Base-by-base conservation (phyloP, 2,113 vertebrate genomes). In the Callipepla californica region DNA sequence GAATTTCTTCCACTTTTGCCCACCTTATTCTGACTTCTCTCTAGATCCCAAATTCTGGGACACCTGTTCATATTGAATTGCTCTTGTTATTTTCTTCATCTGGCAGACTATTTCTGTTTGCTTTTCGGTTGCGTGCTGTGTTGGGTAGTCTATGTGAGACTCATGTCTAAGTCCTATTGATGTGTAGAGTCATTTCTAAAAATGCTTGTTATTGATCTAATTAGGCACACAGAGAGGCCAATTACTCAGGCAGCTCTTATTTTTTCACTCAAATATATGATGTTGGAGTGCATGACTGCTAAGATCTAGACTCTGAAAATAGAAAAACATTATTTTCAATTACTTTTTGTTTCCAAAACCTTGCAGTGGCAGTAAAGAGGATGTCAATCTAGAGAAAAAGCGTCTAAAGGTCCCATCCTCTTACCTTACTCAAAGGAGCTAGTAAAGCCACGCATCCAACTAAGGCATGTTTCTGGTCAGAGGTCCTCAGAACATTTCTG, bases 1-100 rank as follows among this genome's bases (percentile, higher is more conserved):
- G 6, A 7, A 9, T 47, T 58, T 12, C 32, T 28, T 51, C 57
- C n/a, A 2, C 62, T 58, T 57, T 5, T 44, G 6, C 34, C 62
- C 4, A 1, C 34, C 20, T 38, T 8, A 4, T 8, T 7, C 7
- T 6, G 30, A 12, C 3, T 47, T 75, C 25, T 32, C 25, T 36
- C 11, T 20, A 40, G 6, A 0, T 51, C 36, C 9, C 8, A 6
- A 34, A 45, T 9, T 16, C 65, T 0, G 1, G 32, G n/a, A 38
- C 42, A 42, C 59, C 76, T 40, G 38, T 26, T 42, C 2, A 28
- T 5, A 1, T 53, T 23, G 8, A 84, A 9, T 7, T 1, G 55
- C 6, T 32, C 25, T 8, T 55, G 42, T 6, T 80, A 40, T 51
- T 78, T 0, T 17, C 32, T 76, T 13, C 11, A 21, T 20, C 22